phyloP scores from a whole-genome alignment of 1,140 invertebrate species.

The Glossosoma conforme region DNA sequence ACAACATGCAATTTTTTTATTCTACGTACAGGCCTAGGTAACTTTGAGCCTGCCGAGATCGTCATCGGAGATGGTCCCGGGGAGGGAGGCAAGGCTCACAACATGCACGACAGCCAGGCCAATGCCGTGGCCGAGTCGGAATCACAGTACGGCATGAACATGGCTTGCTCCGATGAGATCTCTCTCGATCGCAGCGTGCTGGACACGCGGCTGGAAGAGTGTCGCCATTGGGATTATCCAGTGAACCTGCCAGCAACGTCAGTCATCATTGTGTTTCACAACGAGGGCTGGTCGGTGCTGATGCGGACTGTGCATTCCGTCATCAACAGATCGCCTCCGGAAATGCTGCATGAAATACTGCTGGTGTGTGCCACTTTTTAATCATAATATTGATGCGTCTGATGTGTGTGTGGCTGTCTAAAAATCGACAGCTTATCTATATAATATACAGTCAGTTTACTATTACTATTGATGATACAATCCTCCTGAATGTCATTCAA shows the following conservation, averaged over 20 bases:
- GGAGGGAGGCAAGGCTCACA: constrained; percentile 74
- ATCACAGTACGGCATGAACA: constrained; percentile 94
- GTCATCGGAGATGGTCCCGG: constrained; percentile 69
- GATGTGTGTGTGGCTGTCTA: too few species aligned
- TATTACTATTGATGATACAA: too few species aligned
- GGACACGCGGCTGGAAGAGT: constrained; percentile 84
- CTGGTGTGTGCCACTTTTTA: constrained; percentile 53
- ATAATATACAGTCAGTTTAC: too few species aligned
- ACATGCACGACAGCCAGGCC: constrained; percentile 64
- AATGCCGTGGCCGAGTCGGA: constrained; percentile 71
- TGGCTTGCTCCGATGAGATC: constrained; percentile 94
- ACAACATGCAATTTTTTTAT: constrained; percentile 3
- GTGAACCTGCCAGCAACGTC: constrained; percentile 81
- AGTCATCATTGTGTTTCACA: constrained; percentile 98
- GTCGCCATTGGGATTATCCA: constrained; percentile 96
- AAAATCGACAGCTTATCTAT: too few species aligned
- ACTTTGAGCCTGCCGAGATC: constrained; percentile 65
- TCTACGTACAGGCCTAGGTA: constrained; percentile 42
- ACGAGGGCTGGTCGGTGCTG: constrained; percentile 94
- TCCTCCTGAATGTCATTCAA: too few species aligned
- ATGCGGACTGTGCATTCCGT: constrained; percentile 96
- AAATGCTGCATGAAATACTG: constrained; percentile 92
- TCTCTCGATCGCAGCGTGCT: constrained; percentile 69
- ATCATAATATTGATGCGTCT: too few species aligned
- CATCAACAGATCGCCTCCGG: constrained; percentile 83